phyloP scores from a whole-genome alignment of 2,888 invertebrate species.

The Heteromyza rotundicornis region DNA sequence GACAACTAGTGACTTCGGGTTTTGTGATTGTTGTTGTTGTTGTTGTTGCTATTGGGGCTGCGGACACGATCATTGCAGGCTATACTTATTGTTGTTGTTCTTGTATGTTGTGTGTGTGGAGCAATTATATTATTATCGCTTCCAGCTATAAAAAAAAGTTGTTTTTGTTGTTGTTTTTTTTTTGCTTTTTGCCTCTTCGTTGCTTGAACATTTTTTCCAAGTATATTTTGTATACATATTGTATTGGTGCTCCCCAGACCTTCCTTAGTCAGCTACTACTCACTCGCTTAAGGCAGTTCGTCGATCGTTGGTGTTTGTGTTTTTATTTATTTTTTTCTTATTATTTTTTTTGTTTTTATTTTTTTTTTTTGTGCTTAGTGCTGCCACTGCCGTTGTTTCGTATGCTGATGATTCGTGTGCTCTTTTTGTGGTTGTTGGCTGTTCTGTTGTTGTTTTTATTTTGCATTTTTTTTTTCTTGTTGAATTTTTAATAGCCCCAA shows the following conservation, averaged over 20 bases:
- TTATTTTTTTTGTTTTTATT: conserved; percentile 10
- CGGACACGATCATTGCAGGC: background rate
- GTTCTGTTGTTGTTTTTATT: conserved; percentile 10
- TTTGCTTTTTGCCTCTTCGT: conserved; percentile 37
- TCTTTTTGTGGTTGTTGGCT: conserved; percentile 7
- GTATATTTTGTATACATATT: too few relatives aligned
- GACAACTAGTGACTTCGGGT: background rate
- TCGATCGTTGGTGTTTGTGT: conserved; percentile 20
- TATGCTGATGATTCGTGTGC: conserved; percentile 13
- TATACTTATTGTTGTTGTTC: conserved; percentile 4
- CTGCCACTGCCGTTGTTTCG: background rate
- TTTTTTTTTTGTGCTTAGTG: background rate
- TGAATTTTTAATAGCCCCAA: background rate
- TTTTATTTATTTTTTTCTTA: background rate
- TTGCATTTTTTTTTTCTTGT: conserved; percentile 4
- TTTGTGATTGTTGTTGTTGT: conserved; percentile 2
- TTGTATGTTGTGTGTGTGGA: conserved; percentile 26
- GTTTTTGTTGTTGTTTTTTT: conserved; percentile 25
- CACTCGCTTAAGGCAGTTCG: conserved; percentile 5
- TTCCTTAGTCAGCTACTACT: conserved; percentile 56
- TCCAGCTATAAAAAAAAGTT: background rate
- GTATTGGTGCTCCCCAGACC: conserved; percentile 59
- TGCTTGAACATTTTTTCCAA: conserved; percentile 43
- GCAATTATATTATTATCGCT: conserved; percentile 54
- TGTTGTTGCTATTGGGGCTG: conserved; percentile 13